Conservation (phyloP, 2,797 vertebrate genomes). For the Brachyalestes nurse region DNA sequence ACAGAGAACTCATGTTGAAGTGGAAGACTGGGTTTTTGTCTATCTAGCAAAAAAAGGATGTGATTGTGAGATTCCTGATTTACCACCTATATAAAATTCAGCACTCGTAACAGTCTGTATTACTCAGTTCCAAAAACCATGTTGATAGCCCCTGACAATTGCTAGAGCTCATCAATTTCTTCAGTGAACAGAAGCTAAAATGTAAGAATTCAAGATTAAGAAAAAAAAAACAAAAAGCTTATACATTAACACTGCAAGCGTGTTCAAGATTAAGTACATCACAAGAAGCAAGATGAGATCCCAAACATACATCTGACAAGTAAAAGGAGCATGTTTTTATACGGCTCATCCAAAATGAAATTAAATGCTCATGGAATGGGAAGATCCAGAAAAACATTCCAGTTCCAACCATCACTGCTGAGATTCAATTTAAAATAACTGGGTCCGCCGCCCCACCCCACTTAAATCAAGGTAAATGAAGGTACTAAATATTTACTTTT, state of each 20-base stretch:
- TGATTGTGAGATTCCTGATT: background rate
- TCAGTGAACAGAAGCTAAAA: too few species aligned
- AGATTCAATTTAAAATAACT: conserved; percentile 19
- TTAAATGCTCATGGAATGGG: background rate
- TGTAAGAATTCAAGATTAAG: too few species aligned
- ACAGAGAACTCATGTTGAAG: too few species aligned
- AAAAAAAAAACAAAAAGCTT: too few species aligned
- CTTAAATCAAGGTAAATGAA: background rate
- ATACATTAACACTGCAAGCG: too few species aligned
- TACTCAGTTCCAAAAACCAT: background rate
- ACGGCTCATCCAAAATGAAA: background rate
- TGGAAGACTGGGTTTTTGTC: background rate
- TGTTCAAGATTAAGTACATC: background rate
- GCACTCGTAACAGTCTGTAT: background rate
- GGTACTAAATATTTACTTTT: conserved; percentile 29
- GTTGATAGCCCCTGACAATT: background rate
- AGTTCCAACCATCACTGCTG: conserved; percentile 6
- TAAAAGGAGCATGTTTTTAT: background rate
- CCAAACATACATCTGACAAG: background rate
- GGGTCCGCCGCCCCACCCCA: too few species aligned
- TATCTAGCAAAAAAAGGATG: background rate
- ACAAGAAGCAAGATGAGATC: background rate
- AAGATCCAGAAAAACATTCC: background rate
- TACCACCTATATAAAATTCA: background rate
- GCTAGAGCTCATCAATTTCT: background rate